A percentile compares a stretch with the other conserved stretches of the same genome.
Evolutionary conservation across 1,140 invertebrate species (phyloP).

Genomic region (Plectrocnemia conspersa): DNA sequence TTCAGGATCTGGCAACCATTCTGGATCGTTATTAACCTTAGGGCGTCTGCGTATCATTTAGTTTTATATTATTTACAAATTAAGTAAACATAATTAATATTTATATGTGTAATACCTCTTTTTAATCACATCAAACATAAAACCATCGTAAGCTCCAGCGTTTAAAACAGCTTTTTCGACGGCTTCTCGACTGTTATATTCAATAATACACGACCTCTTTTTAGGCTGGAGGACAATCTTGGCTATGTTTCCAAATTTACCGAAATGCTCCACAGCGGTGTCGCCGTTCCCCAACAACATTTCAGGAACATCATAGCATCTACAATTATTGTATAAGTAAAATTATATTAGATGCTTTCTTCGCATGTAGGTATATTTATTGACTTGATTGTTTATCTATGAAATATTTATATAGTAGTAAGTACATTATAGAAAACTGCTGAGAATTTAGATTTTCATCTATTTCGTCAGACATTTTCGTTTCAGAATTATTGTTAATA

Average conservation of each 20-base stretch:
- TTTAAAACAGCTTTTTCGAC: constrained; percentile 56
- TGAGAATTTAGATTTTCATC: too few relatives aligned
- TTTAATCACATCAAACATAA: constrained; percentile 57
- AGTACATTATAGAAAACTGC: too few relatives aligned
- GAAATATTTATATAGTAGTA: too few relatives aligned
- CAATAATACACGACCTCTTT: constrained; percentile 55
- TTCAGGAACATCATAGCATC: constrained; percentile 61
- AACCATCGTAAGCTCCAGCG: constrained; percentile 55
- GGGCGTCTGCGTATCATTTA: constrained; percentile 36
- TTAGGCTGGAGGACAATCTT: constrained; percentile 59
- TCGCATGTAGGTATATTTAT: too few relatives aligned
- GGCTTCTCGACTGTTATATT: constrained; percentile 55
- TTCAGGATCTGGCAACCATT: constrained; percentile 52
- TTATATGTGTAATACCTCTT: constrained; percentile 33
- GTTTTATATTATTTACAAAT: constrained; percentile 6
- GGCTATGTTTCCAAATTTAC: constrained; percentile 57
- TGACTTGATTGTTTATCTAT: too few relatives aligned
- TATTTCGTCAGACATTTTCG: too few relatives aligned
- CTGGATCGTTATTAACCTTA: constrained; percentile 49
- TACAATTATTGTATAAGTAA: too few relatives aligned
- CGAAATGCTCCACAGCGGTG: constrained; percentile 60
- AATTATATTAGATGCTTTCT: too few relatives aligned
- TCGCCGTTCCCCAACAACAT: constrained; percentile 54
- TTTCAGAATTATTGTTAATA: too few relatives aligned
- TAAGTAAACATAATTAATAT: neutral